Evolutionary conservation across 2,888 invertebrate species (phyloP), one percentile per base, ranked within the genome.

Genomic region (Augiades crinisus): DNA sequence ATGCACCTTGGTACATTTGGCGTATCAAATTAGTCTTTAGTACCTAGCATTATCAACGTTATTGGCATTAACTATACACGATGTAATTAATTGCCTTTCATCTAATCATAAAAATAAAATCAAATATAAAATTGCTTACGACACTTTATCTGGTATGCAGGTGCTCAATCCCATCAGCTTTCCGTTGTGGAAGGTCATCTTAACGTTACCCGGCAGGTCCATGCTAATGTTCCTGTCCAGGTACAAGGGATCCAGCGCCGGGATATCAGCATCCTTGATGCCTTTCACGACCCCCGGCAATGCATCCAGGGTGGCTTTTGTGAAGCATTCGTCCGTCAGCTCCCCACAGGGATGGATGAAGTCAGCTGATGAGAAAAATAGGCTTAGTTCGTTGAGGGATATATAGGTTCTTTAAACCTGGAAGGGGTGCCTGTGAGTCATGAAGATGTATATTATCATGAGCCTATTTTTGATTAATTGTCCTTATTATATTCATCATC

Each of bases 181-280:
- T 0, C 87, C 87, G 43, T 89, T 84, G 45, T 87, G 86, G 67
- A 89, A 89, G 16, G 87, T 87, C 83, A 89, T 82, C 64, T 76
- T 81, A 37, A 89, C 65, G 51, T 87, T 86, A 5, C 88, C 88
- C 0, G 88, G 88, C 0, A 88, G 70, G 3, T 75, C 70, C 64
- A 88, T 86, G 37, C 83, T 85, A 56, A 88, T 81, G 61, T 88
- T 87, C 57, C 62, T 77, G 30, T 87, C 87, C 60, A 89, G 67
- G 56, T 70, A 58, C 1, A 88, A 56, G 0, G 88, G 88, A 45
- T 89, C 88, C 12, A 89, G 62, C 0, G 83, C 54, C 0, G 88
- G 88, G 22, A 89, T 84, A 4, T 70, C 75, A 1, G 86, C 87
- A 17, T 86, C 88, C 0, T 86, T 85, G 62, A 87, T 84, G 0